Conservation (phyloP, 2,888 invertebrate species). For the Epirrita christyi region DNA sequence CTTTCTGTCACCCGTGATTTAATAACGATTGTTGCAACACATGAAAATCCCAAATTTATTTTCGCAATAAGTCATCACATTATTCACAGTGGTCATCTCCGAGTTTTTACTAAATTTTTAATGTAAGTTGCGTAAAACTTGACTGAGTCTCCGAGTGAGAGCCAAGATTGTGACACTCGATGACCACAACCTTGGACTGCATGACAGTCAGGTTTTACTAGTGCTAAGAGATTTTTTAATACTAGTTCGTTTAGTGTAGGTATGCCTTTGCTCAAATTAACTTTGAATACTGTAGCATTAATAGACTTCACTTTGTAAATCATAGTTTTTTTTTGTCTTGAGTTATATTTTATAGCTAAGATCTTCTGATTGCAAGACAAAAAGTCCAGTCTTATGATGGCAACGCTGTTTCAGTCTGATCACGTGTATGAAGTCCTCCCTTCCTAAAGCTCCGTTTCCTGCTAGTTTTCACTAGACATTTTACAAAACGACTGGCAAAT, state of each 20-base stretch:
- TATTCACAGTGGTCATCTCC: constrained; percentile 49
- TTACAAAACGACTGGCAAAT: too few species aligned
- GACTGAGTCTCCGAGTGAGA: constrained; percentile 49
- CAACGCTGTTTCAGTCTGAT: background rate
- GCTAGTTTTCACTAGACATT: too few species aligned
- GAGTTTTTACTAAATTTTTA: constrained; percentile 47
- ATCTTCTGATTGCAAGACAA: background rate
- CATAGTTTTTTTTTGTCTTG: background rate
- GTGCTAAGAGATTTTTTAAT: constrained; percentile 21
- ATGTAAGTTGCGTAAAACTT: constrained; percentile 55
- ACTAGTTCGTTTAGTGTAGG: constrained; percentile 11
- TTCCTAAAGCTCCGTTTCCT: too few species aligned
- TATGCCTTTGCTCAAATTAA: background rate
- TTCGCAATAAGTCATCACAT: constrained; percentile 49
- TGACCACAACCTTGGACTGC: constrained; percentile 52
- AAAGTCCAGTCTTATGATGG: background rate
- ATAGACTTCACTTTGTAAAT: background rate
- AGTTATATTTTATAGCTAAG: background rate
- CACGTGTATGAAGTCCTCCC: background rate
- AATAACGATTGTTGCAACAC: constrained; percentile 34
- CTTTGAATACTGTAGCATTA: background rate
- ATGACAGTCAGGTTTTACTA: constrained; percentile 28
- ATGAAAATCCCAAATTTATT: constrained; percentile 41
- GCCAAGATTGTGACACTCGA: constrained; percentile 58
- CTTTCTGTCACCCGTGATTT: constrained; percentile 27